Evolutionary conservation across 37 sponge, comb jelly and placozoan species (phyloP).

Genomic region (Axinella damicornis): DNA sequence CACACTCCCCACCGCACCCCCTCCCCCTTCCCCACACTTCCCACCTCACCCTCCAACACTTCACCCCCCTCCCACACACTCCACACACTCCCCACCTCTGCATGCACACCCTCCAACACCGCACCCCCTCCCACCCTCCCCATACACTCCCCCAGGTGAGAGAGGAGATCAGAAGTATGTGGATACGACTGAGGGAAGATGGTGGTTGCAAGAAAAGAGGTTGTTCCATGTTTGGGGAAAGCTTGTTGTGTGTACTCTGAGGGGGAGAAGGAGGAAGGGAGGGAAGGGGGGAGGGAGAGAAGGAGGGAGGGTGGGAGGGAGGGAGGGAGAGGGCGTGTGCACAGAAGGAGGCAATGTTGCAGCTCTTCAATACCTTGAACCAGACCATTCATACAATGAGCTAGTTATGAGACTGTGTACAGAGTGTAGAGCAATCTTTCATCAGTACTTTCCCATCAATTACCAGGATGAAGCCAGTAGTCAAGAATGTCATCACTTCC

Average conservation of each 20-base stretch:
- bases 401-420: neutral
- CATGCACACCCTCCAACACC: constrained; percentile 60
- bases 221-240: constrained; percentile 24
- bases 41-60: neutral
- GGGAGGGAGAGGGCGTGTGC: neutral
- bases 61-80: neutral
- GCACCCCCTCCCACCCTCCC: constrained; percentile 22
- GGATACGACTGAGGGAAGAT: constrained; percentile 27
- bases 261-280: neutral
- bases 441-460: no score
- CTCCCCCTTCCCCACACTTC: neutral
- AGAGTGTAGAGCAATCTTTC: neutral
- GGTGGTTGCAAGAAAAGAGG: constrained; percentile 46
- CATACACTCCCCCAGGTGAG: constrained; percentile 5
- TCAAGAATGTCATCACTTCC: constrained; percentile 20
- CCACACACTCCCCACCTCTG: constrained; percentile 34
- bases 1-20: neutral
- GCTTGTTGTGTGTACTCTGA: constrained; percentile 30
- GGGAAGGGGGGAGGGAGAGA: neutral
- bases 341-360: neutral
- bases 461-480: constrained; percentile 33
- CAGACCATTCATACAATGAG: no score
- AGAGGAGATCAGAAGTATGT: neutral
- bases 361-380: no score
- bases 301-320: neutral